Evolutionary conservation across 2,888 invertebrate species (phyloP).

Genomic region (Cephonodes hylas): DNA sequence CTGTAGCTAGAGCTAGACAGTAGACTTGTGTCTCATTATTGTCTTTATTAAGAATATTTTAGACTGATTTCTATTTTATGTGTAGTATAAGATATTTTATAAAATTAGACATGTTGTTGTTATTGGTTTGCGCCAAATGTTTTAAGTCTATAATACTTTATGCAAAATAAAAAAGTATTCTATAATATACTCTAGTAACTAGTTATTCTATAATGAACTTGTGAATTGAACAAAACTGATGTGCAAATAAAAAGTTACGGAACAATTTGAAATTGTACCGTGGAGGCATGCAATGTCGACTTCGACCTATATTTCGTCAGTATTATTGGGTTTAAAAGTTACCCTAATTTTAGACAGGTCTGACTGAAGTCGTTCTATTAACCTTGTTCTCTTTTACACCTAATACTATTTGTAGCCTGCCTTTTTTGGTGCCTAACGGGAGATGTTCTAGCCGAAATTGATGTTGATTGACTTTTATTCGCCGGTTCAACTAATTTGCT

Average conservation of each 20-base stretch:
- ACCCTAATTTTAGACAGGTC: neutral
- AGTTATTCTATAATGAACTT: neutral
- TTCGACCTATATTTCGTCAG: neutral
- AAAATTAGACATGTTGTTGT: too few species aligned
- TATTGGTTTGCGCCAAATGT: too few species aligned
- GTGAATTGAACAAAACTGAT: neutral
- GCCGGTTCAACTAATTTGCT: neutral
- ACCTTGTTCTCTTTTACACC: neutral
- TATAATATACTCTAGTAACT: too few species aligned
- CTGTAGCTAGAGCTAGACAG: too few species aligned
- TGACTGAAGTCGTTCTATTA: neutral
- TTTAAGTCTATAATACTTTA: too few species aligned
- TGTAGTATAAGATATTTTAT: neutral
- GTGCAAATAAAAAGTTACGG: neutral
- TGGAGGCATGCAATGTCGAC: neutral
- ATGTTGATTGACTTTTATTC: conserved; percentile 1
- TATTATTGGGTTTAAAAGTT: conserved; percentile 10
- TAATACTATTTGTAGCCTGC: neutral
- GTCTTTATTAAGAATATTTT: too few species aligned
- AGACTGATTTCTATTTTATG: too few species aligned
- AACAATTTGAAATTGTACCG: neutral
- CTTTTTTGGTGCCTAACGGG: neutral
- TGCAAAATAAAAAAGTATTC: too few species aligned
- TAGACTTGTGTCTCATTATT: too few species aligned
- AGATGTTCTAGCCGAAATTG: neutral